Conservation (phyloP, 2,113 vertebrate species). For the Dinomys branickii region DNA sequence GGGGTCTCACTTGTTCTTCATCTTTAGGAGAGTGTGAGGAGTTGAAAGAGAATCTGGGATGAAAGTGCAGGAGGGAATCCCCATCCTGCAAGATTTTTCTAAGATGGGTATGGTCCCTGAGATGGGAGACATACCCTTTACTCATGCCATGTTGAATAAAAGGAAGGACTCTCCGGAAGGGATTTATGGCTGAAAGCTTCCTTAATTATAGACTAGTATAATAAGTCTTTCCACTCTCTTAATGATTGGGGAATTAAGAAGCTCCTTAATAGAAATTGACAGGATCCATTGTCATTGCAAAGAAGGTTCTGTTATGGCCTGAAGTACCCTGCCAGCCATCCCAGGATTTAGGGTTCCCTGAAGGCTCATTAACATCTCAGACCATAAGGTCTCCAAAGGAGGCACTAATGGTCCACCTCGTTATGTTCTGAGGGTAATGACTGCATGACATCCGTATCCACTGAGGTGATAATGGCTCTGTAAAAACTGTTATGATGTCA, state of each 20-base stretch:
- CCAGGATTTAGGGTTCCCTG: slow-evolving; percentile 81
- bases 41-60: background rate
- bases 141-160: slow-evolving; percentile 47
- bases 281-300: slow-evolving; percentile 72
- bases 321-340: slow-evolving; percentile 74
- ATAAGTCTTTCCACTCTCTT: slow-evolving; percentile 76
- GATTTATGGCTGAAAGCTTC: slow-evolving; percentile 79
- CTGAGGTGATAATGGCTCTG: slow-evolving; percentile 73
- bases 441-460: slow-evolving; percentile 71
- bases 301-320: slow-evolving; percentile 72
- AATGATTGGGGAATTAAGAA: slow-evolving; percentile 79
- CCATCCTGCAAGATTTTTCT: slow-evolving; percentile 1
- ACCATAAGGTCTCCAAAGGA: slow-evolving; percentile 83
- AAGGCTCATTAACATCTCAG: slow-evolving; percentile 81
- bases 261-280: slow-evolving; percentile 78
- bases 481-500: slow-evolving; percentile 82
- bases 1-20: background rate
- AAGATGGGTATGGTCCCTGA: background rate
- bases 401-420: slow-evolving; percentile 79
- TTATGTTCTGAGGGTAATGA: slow-evolving; percentile 82
- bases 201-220: slow-evolving; percentile 78
- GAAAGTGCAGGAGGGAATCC: background rate
- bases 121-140: slow-evolving; percentile 55
- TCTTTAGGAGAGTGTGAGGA: background rate
- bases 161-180: slow-evolving; percentile 53